Evolutionary conservation across 2,888 invertebrate genomes (phyloP).

Genomic region (Xestia sexstrigata): DNA sequence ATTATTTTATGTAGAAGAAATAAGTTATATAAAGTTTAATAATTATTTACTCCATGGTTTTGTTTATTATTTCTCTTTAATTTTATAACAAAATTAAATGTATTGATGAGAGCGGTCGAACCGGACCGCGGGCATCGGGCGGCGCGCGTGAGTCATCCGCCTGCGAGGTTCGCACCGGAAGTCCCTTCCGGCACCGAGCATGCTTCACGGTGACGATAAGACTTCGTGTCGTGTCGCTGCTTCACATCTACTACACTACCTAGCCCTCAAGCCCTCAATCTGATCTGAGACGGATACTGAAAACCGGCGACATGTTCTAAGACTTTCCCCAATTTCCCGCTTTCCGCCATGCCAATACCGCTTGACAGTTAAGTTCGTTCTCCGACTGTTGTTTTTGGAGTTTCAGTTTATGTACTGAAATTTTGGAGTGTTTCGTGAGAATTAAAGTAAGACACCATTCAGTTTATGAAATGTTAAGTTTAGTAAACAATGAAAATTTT

Average conservation of each 20-base stretch:
- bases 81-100: neutral
- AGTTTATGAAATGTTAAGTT: neutral
- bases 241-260: slow-evolving; percentile 25
- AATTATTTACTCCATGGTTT: neutral
- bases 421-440: neutral
- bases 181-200: slow-evolving; percentile 76
- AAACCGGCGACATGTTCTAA: slow-evolving; percentile 16
- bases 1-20: neutral
- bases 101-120: slow-evolving; percentile 40
- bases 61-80: slow-evolving; percentile 3
- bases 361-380: slow-evolving; percentile 1
- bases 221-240: slow-evolving; percentile 64
- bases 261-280: slow-evolving; percentile 18
- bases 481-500: neutral
- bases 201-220: slow-evolving; percentile 68
- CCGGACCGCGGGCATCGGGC: slow-evolving; percentile 6
- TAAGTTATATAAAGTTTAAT: too few relatives aligned
- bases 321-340: slow-evolving; percentile 35
- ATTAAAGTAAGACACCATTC: neutral
- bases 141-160: slow-evolving; percentile 60
- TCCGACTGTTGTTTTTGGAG: neutral
- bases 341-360: slow-evolving; percentile 7
- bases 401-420: neutral
- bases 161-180: slow-evolving; percentile 71
- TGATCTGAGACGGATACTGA: slow-evolving; percentile 30